Base-by-base conservation (phyloP, 1,140 invertebrate species). In the Brachionus rubens region DNA sequence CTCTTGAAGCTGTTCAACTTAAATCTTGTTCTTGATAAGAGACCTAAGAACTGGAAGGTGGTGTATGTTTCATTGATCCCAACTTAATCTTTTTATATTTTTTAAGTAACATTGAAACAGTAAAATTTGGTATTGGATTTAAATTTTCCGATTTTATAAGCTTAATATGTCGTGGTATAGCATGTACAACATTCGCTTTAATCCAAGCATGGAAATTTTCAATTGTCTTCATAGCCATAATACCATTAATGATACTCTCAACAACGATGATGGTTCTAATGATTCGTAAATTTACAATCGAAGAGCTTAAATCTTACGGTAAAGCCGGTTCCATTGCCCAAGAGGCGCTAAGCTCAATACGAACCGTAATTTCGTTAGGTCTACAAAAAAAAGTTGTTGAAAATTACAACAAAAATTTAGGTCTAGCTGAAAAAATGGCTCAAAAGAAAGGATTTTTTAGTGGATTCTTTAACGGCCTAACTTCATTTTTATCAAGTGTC, bases 361-460 rank as follows among this genome's bases (percentile, higher is more conserved):
- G 75, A 46, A 76, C 75, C 14, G 54, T 76, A 5, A 21, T 62
- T 47, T 43, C 75, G 26, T 36, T 59, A 19, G 28, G 47, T 14
- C 12, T 50, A 4, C 33, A 85, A 77, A 78, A 80, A 16, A 83
- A 82, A 67, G 82, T 84, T 78, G 78, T 81, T 47, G 70, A 80
- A 26, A 79, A 84, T 79, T 82, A 76, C n/a, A 1, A 36, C 36
- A n/a, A 12, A 33, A 50, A 12, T 24, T 75, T 33, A 14, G 2
- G 7, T 5, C 14, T 26, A 30, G 47, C 10, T 3, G 48, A 75
- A 24, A 28, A 24, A 12, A 46, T 40, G 19, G 41, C 52, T n/a
- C 40, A 62, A 62, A 30, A 54, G 12, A 62, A 59, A 43, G 52
- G 52, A 10, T 9, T 76, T 24, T 2, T 24, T 9, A 26, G 19